Conservation (phyloP, 1,140 invertebrate genomes). For the Drosophila cardini region DNA sequence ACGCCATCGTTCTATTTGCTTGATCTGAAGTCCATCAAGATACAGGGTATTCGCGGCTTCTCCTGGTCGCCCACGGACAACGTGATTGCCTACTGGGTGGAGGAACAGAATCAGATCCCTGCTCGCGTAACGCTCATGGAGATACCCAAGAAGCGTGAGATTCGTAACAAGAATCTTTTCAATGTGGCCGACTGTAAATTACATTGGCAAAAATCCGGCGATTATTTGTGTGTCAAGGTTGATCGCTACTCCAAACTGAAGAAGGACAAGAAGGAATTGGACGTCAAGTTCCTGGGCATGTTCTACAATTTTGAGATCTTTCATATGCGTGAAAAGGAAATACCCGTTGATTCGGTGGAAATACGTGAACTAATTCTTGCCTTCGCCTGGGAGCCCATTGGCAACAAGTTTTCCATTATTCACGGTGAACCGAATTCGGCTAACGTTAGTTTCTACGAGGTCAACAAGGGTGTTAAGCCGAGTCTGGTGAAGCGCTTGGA, state of each 20-base stretch:
- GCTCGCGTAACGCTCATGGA: slow-evolving; percentile 93
- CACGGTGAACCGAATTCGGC: slow-evolving; percentile 96
- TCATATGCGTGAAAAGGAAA: slow-evolving; percentile 98
- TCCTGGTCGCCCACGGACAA: slow-evolving; percentile 99
- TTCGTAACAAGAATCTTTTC: slow-evolving; percentile 98
- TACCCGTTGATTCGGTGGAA: slow-evolving; percentile 98
- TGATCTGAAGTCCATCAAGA: slow-evolving; percentile 97
- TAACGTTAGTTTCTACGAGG: slow-evolving; percentile 97
- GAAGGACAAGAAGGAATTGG: slow-evolving; percentile 93
- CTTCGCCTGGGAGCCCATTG: slow-evolving; percentile 99
- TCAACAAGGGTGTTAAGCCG: slow-evolving; percentile 94
- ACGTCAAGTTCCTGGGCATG: slow-evolving; percentile 98
- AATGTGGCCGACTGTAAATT: slow-evolving; percentile 99
- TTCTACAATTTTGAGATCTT: slow-evolving; percentile 99
- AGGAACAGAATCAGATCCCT: slow-evolving; percentile 97
- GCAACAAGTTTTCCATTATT: slow-evolving; percentile 97
- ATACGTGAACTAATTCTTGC: slow-evolving; percentile 96
- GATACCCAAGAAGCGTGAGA: slow-evolving; percentile 94
- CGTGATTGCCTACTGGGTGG: slow-evolving; percentile 98
- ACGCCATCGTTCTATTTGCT: slow-evolving; percentile 96
- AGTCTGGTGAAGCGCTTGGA: slow-evolving; percentile 95
- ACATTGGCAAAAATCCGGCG: slow-evolving; percentile 99
- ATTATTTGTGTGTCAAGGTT: slow-evolving; percentile 97
- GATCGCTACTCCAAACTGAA: slow-evolving; percentile 98
- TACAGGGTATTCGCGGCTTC: slow-evolving; percentile 96